Evolutionary conservation across 2,113 vertebrate species (phyloP).

Genomic region (Eleginops maclovinus): DNA sequence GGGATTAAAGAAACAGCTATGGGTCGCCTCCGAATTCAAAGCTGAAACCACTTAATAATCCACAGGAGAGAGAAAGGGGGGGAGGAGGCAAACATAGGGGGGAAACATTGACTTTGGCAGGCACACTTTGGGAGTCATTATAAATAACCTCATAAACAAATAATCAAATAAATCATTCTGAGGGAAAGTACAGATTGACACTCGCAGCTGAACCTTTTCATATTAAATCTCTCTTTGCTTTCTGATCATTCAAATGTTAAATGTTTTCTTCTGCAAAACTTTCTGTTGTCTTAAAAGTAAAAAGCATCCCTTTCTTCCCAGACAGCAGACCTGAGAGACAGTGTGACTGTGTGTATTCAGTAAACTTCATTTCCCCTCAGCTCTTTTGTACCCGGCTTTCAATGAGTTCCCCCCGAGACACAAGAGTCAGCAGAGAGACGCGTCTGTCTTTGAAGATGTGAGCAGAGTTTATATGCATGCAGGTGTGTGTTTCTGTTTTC

Average conservation of each 20-base stretch:
- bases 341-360: constrained; percentile 29
- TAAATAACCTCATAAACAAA: constrained; percentile 49
- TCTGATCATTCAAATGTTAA: constrained; percentile 37
- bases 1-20: constrained; percentile 66
- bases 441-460: constrained; percentile 37
- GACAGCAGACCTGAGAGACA: constrained; percentile 14
- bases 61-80: constrained; percentile 20
- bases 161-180: constrained; percentile 22
- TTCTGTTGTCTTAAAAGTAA: constrained; percentile 13
- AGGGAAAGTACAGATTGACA: constrained; percentile 25
- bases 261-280: constrained; percentile 12
- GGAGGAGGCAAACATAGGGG: neutral
- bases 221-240: constrained; percentile 54
- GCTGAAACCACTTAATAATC: constrained; percentile 68
- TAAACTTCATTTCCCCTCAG: constrained; percentile 33
- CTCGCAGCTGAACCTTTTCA: constrained; percentile 34
- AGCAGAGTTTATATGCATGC: neutral
- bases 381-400: constrained; percentile 1
- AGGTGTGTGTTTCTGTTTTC: constrained; percentile 8
- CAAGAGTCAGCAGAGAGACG: constrained; percentile 14
- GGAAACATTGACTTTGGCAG: constrained; percentile 44
- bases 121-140: constrained; percentile 10
- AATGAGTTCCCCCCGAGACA: constrained; percentile 23
- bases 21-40: constrained; percentile 60
- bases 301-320: constrained; percentile 8